These are phyloP conservation scores for Apamea anceps DNA, from an alignment of 2,888 invertebrate genomes.

Conservation along the genomic window DNA sequence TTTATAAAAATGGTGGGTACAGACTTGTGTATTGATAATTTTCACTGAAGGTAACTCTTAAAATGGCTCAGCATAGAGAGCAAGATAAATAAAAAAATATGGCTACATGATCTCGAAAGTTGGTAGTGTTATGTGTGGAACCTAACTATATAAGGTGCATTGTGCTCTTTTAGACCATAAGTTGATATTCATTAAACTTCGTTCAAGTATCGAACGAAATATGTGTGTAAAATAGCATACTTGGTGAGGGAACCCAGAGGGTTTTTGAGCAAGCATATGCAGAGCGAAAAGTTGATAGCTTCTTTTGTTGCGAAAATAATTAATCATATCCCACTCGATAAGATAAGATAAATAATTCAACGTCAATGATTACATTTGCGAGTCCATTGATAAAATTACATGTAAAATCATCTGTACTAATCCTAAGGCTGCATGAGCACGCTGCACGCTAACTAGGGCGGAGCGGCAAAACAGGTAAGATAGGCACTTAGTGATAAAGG, in stretches of 20 bases:
- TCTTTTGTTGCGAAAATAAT: neutral
- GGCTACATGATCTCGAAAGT: neutral
- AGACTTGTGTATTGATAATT: constrained; percentile 8
- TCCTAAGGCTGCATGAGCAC: constrained; percentile 16
- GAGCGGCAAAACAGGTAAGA: constrained; percentile 20
- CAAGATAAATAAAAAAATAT: neutral
- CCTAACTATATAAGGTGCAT: neutral
- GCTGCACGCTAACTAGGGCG: constrained; percentile 16
- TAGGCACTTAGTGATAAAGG: constrained; percentile 39
- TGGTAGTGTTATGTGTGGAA: neutral
- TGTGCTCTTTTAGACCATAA: neutral
- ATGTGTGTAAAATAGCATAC: neutral
- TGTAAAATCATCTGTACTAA: constrained; percentile 2
- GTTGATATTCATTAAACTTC: neutral
- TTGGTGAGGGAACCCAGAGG: no score
- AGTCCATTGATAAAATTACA: constrained; percentile 14
- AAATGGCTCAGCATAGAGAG: neutral
- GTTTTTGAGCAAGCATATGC: no score
- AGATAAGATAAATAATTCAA: constrained; percentile 7
- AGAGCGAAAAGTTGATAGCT: no score
- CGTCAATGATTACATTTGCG: neutral
- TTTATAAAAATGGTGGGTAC: constrained; percentile 10
- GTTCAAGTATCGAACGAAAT: neutral
- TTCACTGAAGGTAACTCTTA: neutral
- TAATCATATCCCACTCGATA: neutral